Evolutionary conservation across 1,140 invertebrate genomes (phyloP).

Genomic region (Drosophila orena): DNA sequence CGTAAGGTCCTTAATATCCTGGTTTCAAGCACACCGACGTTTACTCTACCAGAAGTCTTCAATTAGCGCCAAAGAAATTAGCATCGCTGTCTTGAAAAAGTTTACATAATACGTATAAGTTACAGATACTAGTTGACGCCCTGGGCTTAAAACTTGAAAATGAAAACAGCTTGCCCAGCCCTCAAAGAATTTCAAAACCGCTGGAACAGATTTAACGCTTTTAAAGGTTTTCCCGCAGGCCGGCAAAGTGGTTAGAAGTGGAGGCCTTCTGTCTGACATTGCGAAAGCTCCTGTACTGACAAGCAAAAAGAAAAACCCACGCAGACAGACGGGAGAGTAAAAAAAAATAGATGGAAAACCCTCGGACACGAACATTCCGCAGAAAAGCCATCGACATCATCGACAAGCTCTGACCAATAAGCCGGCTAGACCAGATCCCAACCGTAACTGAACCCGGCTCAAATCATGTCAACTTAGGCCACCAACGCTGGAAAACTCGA

Average conservation of each 20-base stretch:
- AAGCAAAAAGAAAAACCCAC: not conserved
- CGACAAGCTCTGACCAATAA: conserved; percentile 48
- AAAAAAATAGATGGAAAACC: not conserved
- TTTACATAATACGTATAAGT: not conserved
- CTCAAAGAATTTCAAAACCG: conserved; percentile 6
- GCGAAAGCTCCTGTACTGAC: conserved; percentile 3
- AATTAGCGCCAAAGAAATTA: not conserved
- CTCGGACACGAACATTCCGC: conserved; percentile 27
- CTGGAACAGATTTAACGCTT: conserved; percentile 27
- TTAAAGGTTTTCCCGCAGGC: conserved; percentile 10
- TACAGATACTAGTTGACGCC: not conserved
- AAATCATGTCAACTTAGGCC: conserved; percentile 41
- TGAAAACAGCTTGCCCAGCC: not conserved
- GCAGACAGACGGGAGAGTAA: conserved; percentile 17
- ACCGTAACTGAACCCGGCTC: conserved; percentile 28
- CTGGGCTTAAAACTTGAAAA: not conserved
- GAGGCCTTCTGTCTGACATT: conserved; percentile 11
- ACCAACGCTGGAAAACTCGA: not conserved
- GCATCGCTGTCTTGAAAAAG: too few relatives aligned
- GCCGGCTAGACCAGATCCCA: conserved; percentile 37
- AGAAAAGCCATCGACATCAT: conserved; percentile 31
- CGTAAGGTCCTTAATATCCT: not conserved
- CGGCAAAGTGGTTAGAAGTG: not conserved
- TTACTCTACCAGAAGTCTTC: not conserved
- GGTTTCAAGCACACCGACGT: not conserved